phyloP scores from a whole-genome alignment of 2,888 invertebrate species.

The Xestia rhomboidea region DNA sequence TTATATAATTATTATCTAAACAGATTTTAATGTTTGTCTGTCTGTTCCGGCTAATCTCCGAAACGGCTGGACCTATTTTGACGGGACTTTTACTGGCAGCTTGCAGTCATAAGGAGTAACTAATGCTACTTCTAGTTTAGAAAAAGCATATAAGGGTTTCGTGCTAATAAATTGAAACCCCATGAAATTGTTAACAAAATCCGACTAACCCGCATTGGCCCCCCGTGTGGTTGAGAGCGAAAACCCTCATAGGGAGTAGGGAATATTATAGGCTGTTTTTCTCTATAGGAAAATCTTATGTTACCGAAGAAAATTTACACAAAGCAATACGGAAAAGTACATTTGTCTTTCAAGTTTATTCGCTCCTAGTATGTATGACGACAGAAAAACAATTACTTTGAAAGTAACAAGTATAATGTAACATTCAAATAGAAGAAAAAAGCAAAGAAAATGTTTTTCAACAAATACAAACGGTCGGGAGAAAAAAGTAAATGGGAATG shows the following conservation, averaged over 20 bases:
- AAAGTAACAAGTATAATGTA: slow-evolving; percentile 16
- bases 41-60: not conserved
- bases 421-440: slow-evolving; percentile 41
- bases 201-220: not conserved
- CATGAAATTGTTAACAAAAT: not conserved
- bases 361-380: slow-evolving; percentile 6
- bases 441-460: slow-evolving; percentile 9
- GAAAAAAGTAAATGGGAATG: slow-evolving; percentile 58
- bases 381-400: slow-evolving; percentile 14
- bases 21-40: too few species aligned
- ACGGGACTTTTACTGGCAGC: not conserved
- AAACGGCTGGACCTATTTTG: not conserved
- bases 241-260: not conserved
- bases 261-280: not conserved
- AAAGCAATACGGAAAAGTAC: not conserved
- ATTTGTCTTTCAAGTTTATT: slow-evolving; percentile 1
- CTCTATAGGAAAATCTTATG: not conserved
- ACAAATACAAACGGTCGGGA: slow-evolving; percentile 48
- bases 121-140: not conserved
- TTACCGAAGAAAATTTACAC: not conserved
- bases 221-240: not conserved
- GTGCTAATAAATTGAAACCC: too few species aligned
- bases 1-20: not conserved
- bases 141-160: too few species aligned
- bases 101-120: not conserved